Base-by-base conservation (phyloP, 2,888 invertebrate species). In the Lasioglossum malachurum region DNA sequence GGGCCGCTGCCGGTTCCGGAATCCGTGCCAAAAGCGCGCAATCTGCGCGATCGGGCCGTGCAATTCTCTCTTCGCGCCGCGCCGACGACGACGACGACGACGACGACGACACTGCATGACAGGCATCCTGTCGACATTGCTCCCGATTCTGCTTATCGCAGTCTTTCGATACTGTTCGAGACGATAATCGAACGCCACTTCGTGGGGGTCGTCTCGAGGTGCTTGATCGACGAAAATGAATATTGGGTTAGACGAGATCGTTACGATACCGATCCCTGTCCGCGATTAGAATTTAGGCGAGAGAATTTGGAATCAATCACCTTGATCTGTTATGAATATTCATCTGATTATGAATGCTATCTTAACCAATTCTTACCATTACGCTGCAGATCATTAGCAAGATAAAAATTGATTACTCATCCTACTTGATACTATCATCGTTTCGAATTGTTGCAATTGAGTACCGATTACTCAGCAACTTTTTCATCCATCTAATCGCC, bases 1-100 rank as follows among this genome's bases (percentile, higher is more conserved):
- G 12, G 46, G 49, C 35, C 78, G 46, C 38, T 27, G 16, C 64
- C 16, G 64, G 76, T 77, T 38, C 35, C 38, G 83, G 78, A 87
- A 83, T 85, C 78, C 69, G 83, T 89, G 89, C 81, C 89, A 89
- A 83, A 82, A 87, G 38, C 74, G 53, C 73, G 83, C 57, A 79
- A 89, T 84, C 67, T 77, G 67, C 41, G 23, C 77, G 75, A 83
- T 89, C 69, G 79, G 67, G 44, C 38, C 76, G 71, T 75, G 60
- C 73, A 75, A 82, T 82, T 73, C 82, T 67, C 78, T 71, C 64
- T 8, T 19, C 44, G 41, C 41, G 44, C 60, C n/a, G 31, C 31
- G 31, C 31, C 31, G 60, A 27, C 27, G 14, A 12, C 60, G 60
- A 14, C 27, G n/a, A 27, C 27, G 60, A 27, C 27, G 60, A 27